Conservation (phyloP, 2,888 invertebrate genomes). For the Heteromurus nitidus region DNA sequence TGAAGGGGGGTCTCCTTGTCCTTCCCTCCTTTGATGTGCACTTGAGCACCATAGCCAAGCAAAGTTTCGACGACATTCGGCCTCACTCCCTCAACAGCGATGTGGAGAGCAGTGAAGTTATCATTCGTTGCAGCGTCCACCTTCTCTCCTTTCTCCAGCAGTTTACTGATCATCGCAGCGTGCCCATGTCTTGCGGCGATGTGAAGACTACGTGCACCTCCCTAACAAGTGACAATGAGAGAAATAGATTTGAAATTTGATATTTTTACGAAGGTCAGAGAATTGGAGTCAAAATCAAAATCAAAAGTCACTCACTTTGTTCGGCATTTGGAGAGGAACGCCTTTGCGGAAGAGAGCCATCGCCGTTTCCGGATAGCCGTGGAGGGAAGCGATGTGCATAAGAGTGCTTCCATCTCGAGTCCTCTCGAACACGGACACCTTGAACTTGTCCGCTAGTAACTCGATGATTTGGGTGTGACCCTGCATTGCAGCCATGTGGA, state of each 20-base stretch:
- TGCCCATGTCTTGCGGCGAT: constrained; percentile 98
- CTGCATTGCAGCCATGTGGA: constrained; percentile 98
- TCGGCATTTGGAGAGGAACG: constrained; percentile 99
- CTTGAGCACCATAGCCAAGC: constrained; percentile 96
- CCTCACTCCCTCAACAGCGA: constrained; percentile 95
- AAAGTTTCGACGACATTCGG: constrained; percentile 96
- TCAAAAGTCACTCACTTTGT: constrained; percentile 83
- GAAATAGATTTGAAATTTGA: background rate
- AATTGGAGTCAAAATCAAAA: no score
- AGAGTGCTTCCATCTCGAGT: constrained; percentile 98
- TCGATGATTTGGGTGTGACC: constrained; percentile 98
- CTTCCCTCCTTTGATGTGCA: constrained; percentile 93
- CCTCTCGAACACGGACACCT: constrained; percentile 95
- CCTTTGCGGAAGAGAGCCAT: constrained; percentile 99
- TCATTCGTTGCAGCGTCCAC: constrained; percentile 97
- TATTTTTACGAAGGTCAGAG: no score
- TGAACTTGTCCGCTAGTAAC: constrained; percentile 96
- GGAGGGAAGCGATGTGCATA: constrained; percentile 98
- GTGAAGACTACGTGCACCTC: constrained; percentile 97
- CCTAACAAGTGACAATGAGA: constrained; percentile 79
- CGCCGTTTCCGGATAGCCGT: constrained; percentile 98
- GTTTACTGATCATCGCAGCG: constrained; percentile 96
- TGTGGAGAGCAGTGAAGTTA: constrained; percentile 95
- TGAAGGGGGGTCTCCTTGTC: constrained; percentile 96
- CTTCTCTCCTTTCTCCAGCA: constrained; percentile 96